A percentile compares a stretch with the other conserved stretches of the same genome.
Conservation (phyloP, 2,797 vertebrate species). For the Sciaenops ocellatus region DNA sequence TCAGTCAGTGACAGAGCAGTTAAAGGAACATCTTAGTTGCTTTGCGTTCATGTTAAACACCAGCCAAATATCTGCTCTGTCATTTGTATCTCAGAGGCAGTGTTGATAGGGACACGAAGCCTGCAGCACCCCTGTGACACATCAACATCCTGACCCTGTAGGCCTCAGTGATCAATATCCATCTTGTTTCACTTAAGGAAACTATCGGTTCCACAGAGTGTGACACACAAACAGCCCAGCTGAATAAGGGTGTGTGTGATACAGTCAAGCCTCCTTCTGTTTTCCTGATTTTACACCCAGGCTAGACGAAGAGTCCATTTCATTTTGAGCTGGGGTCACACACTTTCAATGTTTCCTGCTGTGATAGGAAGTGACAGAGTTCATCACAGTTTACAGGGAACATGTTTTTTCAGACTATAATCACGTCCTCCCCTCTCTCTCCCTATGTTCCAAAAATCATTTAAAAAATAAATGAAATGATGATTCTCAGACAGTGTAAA, state of each 20-base stretch:
- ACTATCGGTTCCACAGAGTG: background rate
- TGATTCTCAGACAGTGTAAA: too few species aligned
- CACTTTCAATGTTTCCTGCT: background rate
- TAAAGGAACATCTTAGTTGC: background rate
- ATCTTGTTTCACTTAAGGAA: constrained; percentile 23
- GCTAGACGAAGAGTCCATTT: background rate
- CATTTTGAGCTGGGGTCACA: background rate
- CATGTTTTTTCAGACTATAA: too few species aligned
- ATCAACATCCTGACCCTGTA: constrained; percentile 48
- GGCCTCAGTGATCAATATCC: constrained; percentile 24
- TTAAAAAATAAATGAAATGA: too few species aligned
- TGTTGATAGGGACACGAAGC: constrained; percentile 1
- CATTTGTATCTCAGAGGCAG: constrained; percentile 3
- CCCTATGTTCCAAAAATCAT: too few species aligned
- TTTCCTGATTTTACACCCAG: background rate
- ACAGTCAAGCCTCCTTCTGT: background rate
- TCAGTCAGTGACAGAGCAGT: background rate
- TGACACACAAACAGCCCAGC: background rate
- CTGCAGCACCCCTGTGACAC: constrained; percentile 28
- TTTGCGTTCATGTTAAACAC: background rate
- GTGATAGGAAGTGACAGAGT: background rate
- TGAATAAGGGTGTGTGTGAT: background rate
- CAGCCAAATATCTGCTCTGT: background rate
- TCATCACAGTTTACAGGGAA: background rate
- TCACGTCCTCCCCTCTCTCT: too few species aligned